Evolutionary conservation across 2,113 vertebrate species (phyloP), one percentile per base, ranked within the genome.

Genomic region (Anser cygnoides): DNA sequence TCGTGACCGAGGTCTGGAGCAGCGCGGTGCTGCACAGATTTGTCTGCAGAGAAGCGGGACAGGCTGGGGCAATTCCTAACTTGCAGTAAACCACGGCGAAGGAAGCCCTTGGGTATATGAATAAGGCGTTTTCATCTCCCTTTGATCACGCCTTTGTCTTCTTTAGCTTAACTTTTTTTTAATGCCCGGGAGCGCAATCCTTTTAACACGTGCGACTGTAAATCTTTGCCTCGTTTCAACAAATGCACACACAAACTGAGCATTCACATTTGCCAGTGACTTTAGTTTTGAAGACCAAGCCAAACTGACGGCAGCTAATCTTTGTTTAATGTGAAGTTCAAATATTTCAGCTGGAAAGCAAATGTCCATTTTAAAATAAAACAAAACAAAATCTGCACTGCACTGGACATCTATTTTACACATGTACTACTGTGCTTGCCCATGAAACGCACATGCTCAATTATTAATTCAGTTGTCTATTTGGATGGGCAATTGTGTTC

Each of bases 121-220:
- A 33, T 46, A 80, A 67, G 22, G 37, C 4, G 10, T 13, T 59
- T 85, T 88, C 16, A 20, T 76, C 31, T 73, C 13, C 6, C 59
- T 86, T 80, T 84, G 23, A 43, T 62, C 55, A 3, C 9, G 2
- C 22, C 10, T 93, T 52, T 3, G 1, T 67, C 26, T 66, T 61
- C 44, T 46, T 66, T 9, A 78, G 50, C 21, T 68, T 58, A 5
- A 11, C 52, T 28, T 57, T 77, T 50, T 29, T 76, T 41, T 0
- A 57, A 33, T 57, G 44, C 21, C 65, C 35, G 31, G 33, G 1
- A 72, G 57, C 43, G 17, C 25, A 39, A 43, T 63, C 20, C 33
- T 70, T 66, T 41, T 65, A 62, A 72, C 25, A 43, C 0, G 0
- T 18, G n/a, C 14, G 41, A 29, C 8, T 29, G 21, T 86, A 88